A percentile compares a stretch with the other conserved stretches of the same genome.
These are phyloP conservation scores for Hydriomena furcata DNA, from an alignment of 2,888 invertebrate genomes.

Conservation along the genomic window DNA sequence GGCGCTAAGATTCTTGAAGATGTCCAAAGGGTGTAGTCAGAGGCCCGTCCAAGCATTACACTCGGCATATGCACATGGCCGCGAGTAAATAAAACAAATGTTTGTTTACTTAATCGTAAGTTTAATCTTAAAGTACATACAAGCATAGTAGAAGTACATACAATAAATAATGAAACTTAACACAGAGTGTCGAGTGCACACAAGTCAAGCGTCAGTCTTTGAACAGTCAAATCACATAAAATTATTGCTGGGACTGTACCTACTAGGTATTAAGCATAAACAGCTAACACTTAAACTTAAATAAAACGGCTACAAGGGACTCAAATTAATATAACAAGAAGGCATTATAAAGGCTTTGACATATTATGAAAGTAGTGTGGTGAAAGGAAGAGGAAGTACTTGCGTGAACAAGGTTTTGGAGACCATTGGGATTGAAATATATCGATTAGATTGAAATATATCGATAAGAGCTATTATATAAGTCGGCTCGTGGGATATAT, in stretches of 20 bases:
- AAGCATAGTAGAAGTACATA: slow-evolving; percentile 39
- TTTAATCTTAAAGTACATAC: slow-evolving; percentile 34
- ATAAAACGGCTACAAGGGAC: slow-evolving; percentile 6
- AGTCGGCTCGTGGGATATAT: slow-evolving; percentile 17
- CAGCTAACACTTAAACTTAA: slow-evolving; percentile 21
- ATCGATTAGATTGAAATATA: slow-evolving; percentile 3
- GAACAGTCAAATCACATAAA: slow-evolving; percentile 74
- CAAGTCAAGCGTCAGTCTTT: slow-evolving; percentile 72
- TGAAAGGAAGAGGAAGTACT: slow-evolving; percentile 17
- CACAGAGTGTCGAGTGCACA: slow-evolving; percentile 61
- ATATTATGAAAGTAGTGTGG: too few relatives aligned
- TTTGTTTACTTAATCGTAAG: slow-evolving; percentile 29
- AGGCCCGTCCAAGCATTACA: too few relatives aligned
- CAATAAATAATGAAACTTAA: slow-evolving; percentile 45
- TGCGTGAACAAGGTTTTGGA: slow-evolving; percentile 17
- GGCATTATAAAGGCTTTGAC: slow-evolving; percentile 31
- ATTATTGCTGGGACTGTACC: slow-evolving; percentile 72
- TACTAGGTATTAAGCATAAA: slow-evolving; percentile 33
- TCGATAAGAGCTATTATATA: slow-evolving; percentile 7
- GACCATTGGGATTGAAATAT: slow-evolving; percentile 15
- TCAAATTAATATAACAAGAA: slow-evolving; percentile 13
- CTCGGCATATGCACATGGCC: neutral
- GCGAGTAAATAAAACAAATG: slow-evolving; percentile 11
- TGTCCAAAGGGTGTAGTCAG: too few relatives aligned
- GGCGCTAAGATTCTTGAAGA: too few relatives aligned